These are phyloP conservation scores for Antheraea mylitta DNA, from an alignment of 1,140 invertebrate genomes.

Conservation along the genomic window DNA sequence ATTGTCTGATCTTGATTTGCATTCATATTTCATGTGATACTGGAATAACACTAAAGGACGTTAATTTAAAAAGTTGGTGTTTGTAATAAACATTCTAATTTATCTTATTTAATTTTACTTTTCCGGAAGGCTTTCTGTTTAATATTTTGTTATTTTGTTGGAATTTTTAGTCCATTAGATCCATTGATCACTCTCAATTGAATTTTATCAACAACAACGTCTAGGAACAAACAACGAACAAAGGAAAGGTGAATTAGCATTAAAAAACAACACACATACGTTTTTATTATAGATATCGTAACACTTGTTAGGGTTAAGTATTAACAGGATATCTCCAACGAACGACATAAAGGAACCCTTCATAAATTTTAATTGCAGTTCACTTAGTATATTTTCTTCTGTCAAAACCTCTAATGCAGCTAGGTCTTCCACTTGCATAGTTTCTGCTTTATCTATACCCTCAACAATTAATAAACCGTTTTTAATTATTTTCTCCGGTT, in stretches of 20 bases:
- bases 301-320: slow-evolving; percentile 90
- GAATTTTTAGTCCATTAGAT: too few relatives aligned
- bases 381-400: slow-evolving; percentile 88
- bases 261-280: slow-evolving; percentile 75
- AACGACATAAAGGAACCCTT: slow-evolving; percentile 90
- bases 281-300: slow-evolving; percentile 84
- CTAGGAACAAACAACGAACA: too few relatives aligned
- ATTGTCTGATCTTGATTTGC: slow-evolving; percentile 92
- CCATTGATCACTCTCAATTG: too few relatives aligned
- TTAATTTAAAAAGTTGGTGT: not conserved
- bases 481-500: slow-evolving; percentile 83
- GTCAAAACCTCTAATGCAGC: slow-evolving; percentile 88
- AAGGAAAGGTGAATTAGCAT: not conserved
- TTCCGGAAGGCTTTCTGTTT: too few relatives aligned
- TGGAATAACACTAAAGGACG: slow-evolving; percentile 61
- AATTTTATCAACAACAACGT: too few relatives aligned
- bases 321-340: slow-evolving; percentile 92
- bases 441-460: slow-evolving; percentile 80
- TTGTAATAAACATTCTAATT: too few relatives aligned
- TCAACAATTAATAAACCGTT: slow-evolving; percentile 80
- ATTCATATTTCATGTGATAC: slow-evolving; percentile 90
- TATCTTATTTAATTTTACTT: too few relatives aligned
- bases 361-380: slow-evolving; percentile 85
- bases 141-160: too few relatives aligned
- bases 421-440: slow-evolving; percentile 91